phyloP scores from a whole-genome alignment of 2,113 vertebrate genomes.

The Hirundichthys speculiger region DNA sequence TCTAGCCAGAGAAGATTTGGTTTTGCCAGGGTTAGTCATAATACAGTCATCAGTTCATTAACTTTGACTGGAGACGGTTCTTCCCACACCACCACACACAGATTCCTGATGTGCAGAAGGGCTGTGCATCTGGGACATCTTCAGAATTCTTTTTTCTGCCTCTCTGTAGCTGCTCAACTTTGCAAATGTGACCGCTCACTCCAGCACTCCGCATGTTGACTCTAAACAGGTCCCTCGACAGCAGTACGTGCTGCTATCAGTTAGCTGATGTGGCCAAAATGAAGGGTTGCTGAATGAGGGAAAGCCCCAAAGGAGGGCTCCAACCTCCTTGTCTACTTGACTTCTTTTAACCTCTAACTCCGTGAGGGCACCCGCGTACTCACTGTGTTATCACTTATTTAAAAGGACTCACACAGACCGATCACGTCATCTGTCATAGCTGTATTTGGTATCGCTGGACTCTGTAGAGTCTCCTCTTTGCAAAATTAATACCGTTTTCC shows the following conservation, averaged over 20 bases:
- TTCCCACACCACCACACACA: slow-evolving; percentile 17
- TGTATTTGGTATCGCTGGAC: too few species aligned
- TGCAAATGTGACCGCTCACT: background rate
- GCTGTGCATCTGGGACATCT: slow-evolving; percentile 8
- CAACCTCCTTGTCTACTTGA: background rate
- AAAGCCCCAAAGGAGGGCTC: slow-evolving; percentile 3
- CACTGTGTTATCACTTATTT: too few species aligned
- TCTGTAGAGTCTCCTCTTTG: too few species aligned
- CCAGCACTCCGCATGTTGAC: background rate
- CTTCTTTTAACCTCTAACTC: too few species aligned
- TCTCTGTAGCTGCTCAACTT: background rate
- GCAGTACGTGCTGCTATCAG: background rate
- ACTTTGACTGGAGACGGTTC: slow-evolving; percentile 19
- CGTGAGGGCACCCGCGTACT: too few species aligned
- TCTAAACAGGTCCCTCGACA: background rate
- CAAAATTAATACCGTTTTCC: too few species aligned
- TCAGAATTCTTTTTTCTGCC: background rate
- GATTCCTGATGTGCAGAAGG: slow-evolving; percentile 18
- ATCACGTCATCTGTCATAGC: too few species aligned
- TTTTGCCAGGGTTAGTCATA: background rate
- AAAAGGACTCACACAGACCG: too few species aligned
- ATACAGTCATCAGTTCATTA: slow-evolving; percentile 35
- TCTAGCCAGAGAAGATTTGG: slow-evolving; percentile 13
- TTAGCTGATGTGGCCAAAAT: background rate
- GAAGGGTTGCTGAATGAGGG: background rate